phyloP scores from a whole-genome alignment of 2,113 vertebrate genomes.

The Epinephelus moara region DNA sequence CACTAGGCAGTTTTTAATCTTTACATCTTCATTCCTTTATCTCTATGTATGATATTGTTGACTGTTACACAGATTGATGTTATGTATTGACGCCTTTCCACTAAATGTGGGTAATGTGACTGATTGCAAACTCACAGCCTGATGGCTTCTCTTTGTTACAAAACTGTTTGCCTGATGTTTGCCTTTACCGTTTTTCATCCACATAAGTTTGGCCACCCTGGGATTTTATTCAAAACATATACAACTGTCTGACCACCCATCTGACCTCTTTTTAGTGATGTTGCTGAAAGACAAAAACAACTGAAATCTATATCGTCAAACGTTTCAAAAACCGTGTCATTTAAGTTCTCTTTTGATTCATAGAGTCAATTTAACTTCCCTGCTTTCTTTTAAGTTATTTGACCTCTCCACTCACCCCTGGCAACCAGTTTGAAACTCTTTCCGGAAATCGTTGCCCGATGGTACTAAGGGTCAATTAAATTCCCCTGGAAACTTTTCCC shows the following conservation, averaged over 20 bases:
- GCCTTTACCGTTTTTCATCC: no score
- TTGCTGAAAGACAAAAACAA: background rate
- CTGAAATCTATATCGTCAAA: background rate
- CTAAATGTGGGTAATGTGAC: no score
- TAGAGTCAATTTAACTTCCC: constrained; percentile 21
- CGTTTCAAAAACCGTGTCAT: background rate
- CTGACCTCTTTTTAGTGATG: background rate
- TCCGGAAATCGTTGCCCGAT: constrained; percentile 18
- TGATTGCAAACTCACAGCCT: no score
- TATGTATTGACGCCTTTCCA: no score
- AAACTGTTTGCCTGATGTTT: no score
- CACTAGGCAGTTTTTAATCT: no score
- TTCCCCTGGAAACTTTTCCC: constrained; percentile 33
- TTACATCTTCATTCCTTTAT: no score
- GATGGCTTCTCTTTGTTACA: no score
- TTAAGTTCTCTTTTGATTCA: constrained; percentile 24
- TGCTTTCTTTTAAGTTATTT: constrained; percentile 9
- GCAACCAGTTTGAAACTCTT: constrained; percentile 5
- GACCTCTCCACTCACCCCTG: constrained; percentile 14
- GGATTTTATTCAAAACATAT: background rate
- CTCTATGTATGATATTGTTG: no score
- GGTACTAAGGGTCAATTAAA: constrained; percentile 53
- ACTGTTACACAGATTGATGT: no score
- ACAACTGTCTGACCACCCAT: no score
- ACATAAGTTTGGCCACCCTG: background rate